phyloP scores from a whole-genome alignment of 1,140 invertebrate species.

The Luehdorfia chinensis region DNA sequence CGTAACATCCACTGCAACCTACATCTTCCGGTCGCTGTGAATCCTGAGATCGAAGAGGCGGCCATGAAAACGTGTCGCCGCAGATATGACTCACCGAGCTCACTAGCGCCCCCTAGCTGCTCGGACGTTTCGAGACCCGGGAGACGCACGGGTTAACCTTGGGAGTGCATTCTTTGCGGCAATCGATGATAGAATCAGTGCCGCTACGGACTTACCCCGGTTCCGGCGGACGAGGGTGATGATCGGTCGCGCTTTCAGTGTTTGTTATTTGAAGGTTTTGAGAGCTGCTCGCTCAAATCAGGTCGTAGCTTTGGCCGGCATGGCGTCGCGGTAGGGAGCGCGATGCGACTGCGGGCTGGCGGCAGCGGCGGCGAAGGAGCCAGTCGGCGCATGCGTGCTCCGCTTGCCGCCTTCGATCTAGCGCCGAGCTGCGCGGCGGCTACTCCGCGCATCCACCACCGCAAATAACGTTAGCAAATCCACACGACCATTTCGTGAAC shows the following conservation, averaged over 20 bases:
- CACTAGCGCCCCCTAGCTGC: conserved; percentile 66
- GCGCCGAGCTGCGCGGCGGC: conserved; percentile 43
- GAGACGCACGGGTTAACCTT: conserved; percentile 53
- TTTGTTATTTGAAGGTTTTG: conserved; percentile 47
- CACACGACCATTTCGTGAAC: conserved; percentile 44
- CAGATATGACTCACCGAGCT: conserved; percentile 70
- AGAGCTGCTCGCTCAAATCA: conserved; percentile 60
- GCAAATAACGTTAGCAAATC: conserved; percentile 63
- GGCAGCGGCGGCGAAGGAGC: conserved; percentile 36
- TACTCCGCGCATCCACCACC: conserved; percentile 51
- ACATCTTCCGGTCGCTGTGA: conserved; percentile 51
- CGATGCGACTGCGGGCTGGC: conserved; percentile 62
- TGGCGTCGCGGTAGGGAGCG: conserved; percentile 57
- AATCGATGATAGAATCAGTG: conserved; percentile 16
- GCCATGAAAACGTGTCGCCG: conserved; percentile 69
- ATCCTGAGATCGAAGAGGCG: conserved; percentile 61
- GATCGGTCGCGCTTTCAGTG: conserved; percentile 39
- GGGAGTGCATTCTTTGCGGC: conserved; percentile 34
- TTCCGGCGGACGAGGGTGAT: conserved; percentile 36
- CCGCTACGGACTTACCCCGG: conserved; percentile 59
- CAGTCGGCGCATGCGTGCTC: conserved; percentile 53
- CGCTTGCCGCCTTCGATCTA: conserved; percentile 63
- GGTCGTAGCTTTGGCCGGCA: conserved; percentile 60
- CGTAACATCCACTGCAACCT: conserved; percentile 65
- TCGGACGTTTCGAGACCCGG: conserved; percentile 40